Base-by-base conservation (phyloP, 2,797 vertebrate species). In the Balearica regulorum region DNA sequence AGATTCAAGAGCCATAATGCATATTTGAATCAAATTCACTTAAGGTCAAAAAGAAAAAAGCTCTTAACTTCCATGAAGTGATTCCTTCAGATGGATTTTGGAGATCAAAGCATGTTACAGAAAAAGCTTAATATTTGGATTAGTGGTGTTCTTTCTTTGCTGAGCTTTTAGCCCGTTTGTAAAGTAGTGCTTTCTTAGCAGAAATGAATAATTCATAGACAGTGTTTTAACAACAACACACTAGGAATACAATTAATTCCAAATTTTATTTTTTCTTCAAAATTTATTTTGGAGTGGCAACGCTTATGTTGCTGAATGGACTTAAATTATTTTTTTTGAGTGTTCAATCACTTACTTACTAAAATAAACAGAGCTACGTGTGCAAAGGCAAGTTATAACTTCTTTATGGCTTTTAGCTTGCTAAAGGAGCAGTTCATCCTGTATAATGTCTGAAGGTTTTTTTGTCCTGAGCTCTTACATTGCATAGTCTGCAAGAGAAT, bases 91-190 rank as follows among this genome's bases (percentile, higher is more conserved):
- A 92, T 94, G 93, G 94, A 94, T 97, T 97, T 96, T 28, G n/a
- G 95, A 97, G 95, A 98, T 98, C 97, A 98, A 97, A 98, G 96
- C 6, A 3, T 91, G 39, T 95, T 97, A 95, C 68, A 96, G 93
- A 91, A 93, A 96, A 97, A 97, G 93, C 96, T 97, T 97, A 98
- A 94, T 97, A 97, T 98, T 98, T 97, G 94, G 95, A 97, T 98
- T 97, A 97, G 93, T 92, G 68, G 25, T 90, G 87, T 96, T 97
- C 94, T 97, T 97, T 93, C 94, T 95, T 96, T 95, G 82, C 84
- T 95, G 95, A 97, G 95, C 96, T 98, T 98, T 97, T 94, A 97
- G 96, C 88, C 86, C 37, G 13, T 95, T 73, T 89, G 66, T 97
- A 90, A 86, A 97, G 95, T 79, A 92, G 87, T 91, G 94, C 87